phyloP scores from a whole-genome alignment of 2,888 invertebrate species.

The Labia minor region DNA sequence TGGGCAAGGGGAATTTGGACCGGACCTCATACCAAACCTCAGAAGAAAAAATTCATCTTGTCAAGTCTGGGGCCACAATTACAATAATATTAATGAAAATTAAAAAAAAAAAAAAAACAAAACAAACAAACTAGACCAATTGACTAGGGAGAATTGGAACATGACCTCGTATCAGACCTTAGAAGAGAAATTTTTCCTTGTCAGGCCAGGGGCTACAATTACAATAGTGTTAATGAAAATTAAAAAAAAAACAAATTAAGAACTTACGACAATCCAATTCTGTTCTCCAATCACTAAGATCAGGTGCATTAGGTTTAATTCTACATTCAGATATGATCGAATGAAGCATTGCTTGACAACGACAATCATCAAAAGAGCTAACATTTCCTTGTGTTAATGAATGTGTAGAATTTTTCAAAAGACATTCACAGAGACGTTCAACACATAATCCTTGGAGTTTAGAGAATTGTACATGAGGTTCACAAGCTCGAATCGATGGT shows the following conservation, averaged over 20 bases:
- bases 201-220: too few relatives aligned
- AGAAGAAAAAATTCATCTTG: too few relatives aligned
- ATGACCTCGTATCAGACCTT: too few relatives aligned
- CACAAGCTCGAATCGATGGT: not conserved
- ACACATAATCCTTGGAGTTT: slow-evolving; percentile 45
- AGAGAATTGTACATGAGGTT: not conserved
- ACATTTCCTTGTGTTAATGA: not conserved
- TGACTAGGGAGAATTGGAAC: too few relatives aligned
- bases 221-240: not conserved
- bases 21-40: too few relatives aligned
- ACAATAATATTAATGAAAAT: too few relatives aligned
- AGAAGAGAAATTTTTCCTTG: too few relatives aligned
- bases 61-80: too few relatives aligned
- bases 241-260: slow-evolving; percentile 14
- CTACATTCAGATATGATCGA: slow-evolving; percentile 62
- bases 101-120: too few relatives aligned
- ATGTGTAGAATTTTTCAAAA: slow-evolving; percentile 37
- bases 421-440: slow-evolving; percentile 64
- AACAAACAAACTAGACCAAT: not conserved
- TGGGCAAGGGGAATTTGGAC: too few relatives aligned
- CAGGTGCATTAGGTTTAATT: slow-evolving; percentile 35
- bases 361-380: slow-evolving; percentile 42
- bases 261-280: slow-evolving; percentile 53
- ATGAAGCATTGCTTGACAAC: slow-evolving; percentile 55
- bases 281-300: slow-evolving; percentile 20